phyloP scores from a whole-genome alignment of 2,888 invertebrate species.

The Trissolcus brochymenae region DNA sequence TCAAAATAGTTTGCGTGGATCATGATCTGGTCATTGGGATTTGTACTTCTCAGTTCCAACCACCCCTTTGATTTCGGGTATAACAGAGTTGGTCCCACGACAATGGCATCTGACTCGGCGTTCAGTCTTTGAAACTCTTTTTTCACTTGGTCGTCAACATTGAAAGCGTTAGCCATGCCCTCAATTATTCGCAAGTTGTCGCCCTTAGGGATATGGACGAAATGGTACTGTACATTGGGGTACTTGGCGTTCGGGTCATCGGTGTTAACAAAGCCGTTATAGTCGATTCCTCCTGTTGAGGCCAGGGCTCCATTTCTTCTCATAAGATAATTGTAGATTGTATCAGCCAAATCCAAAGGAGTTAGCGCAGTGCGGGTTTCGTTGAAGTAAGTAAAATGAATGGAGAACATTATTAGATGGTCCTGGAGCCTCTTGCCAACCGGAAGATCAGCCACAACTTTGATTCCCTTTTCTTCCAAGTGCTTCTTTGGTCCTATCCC shows the following conservation, averaged over 20 bases:
- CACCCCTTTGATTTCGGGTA: slow-evolving; percentile 77
- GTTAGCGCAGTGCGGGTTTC: slow-evolving; percentile 3
- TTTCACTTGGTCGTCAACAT: slow-evolving; percentile 59
- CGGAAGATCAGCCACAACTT: slow-evolving; percentile 75
- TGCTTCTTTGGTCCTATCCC: slow-evolving; percentile 80
- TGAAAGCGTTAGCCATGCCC: slow-evolving; percentile 36
- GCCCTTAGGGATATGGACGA: slow-evolving; percentile 33
- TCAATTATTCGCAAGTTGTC: slow-evolving; percentile 28
- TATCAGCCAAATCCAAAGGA: slow-evolving; percentile 58
- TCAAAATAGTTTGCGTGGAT: slow-evolving; percentile 79
- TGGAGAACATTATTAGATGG: slow-evolving; percentile 74
- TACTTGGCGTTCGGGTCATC: slow-evolving; percentile 76
- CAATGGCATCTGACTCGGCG: slow-evolving; percentile 62
- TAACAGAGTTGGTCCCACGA: slow-evolving; percentile 70
- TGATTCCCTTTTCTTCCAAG: slow-evolving; percentile 76
- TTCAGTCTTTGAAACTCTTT: slow-evolving; percentile 63
- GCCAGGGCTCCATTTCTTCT: slow-evolving; percentile 73
- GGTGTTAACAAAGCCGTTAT: slow-evolving; percentile 79
- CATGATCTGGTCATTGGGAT: slow-evolving; percentile 78
- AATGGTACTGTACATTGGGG: slow-evolving; percentile 77
- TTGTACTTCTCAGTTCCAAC: slow-evolving; percentile 76
- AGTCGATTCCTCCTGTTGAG: slow-evolving; percentile 75
- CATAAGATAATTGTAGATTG: slow-evolving; percentile 73
- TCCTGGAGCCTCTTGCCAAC: slow-evolving; percentile 80
- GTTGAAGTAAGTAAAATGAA: slow-evolving; percentile 60